phyloP scores from a whole-genome alignment of 2,888 invertebrate genomes.

The Ormyrus rosae region DNA sequence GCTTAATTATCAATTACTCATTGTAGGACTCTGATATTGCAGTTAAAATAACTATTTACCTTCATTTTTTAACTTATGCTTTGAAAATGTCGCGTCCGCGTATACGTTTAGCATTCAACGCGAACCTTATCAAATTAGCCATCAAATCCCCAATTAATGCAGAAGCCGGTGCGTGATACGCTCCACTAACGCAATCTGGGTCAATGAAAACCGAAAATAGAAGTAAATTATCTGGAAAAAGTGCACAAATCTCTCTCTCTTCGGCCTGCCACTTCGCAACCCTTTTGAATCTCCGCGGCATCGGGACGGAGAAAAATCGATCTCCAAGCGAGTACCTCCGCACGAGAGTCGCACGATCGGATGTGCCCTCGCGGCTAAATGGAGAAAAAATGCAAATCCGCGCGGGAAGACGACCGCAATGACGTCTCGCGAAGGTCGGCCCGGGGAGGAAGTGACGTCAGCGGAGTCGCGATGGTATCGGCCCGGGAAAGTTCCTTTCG shows the following conservation, averaged over 20 bases:
- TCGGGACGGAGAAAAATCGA: neutral
- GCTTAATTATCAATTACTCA: too few species aligned
- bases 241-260: too few species aligned
- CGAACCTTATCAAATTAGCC: too few species aligned
- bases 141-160: too few species aligned
- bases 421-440: slow-evolving; percentile 3
- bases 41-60: too few species aligned
- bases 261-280: too few species aligned
- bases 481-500: slow-evolving; percentile 21
- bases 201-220: neutral
- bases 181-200: neutral
- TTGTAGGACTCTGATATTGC: too few species aligned
- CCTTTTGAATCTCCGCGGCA: neutral
- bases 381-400: slow-evolving; percentile 34
- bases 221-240: neutral
- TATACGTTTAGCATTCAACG: too few species aligned
- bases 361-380: neutral
- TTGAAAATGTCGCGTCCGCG: too few species aligned
- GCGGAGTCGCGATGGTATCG: neutral
- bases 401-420: neutral
- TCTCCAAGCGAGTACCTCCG: neutral
- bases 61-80: too few species aligned
- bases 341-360: neutral
- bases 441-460: neutral
- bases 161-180: too few species aligned